phyloP scores from a whole-genome alignment of 30 jellyfish, hydroid and myxozoan genomes.

The Euphysa ruthae region DNA sequence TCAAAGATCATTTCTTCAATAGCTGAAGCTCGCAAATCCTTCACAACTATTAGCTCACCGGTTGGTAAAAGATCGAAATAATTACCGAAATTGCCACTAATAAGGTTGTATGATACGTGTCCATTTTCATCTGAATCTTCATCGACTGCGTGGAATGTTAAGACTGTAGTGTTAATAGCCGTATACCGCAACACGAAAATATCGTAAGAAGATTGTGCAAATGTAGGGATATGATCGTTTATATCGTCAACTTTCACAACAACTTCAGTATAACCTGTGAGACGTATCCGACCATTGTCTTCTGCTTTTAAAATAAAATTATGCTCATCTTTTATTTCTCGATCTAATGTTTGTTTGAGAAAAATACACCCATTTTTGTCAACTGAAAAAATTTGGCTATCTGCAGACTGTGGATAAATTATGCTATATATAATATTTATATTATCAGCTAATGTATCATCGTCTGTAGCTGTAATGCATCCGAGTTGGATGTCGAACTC shows the following conservation, averaged over 20 bases:
- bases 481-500: not conserved
- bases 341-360: slow-evolving; percentile 7
- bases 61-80: slow-evolving; percentile 4
- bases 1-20: not conserved
- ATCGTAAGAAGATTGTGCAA: slow-evolving; percentile 20
- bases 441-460: not conserved
- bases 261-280: slow-evolving; percentile 37
- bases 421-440: not conserved
- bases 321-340: slow-evolving; percentile 45
- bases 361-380: slow-evolving; percentile 3
- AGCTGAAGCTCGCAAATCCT: not conserved
- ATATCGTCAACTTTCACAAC: slow-evolving; percentile 41
- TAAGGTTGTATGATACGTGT: slow-evolving; percentile 22
- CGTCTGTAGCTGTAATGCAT: slow-evolving; percentile 18
- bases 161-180: not conserved
- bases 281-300: slow-evolving; percentile 55
- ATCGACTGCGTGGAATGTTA: slow-evolving; percentile 45
- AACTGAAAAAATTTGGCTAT: not conserved
- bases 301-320: slow-evolving; percentile 42
- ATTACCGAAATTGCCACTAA: slow-evolving; percentile 43
- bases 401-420: not conserved
- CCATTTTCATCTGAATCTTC: slow-evolving; percentile 55
- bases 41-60: not conserved
- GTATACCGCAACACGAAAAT: slow-evolving; percentile 1
- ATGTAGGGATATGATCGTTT: slow-evolving; percentile 64